Evolutionary conservation across 2,888 invertebrate species (phyloP).

Genomic region (Atrina japonica): DNA sequence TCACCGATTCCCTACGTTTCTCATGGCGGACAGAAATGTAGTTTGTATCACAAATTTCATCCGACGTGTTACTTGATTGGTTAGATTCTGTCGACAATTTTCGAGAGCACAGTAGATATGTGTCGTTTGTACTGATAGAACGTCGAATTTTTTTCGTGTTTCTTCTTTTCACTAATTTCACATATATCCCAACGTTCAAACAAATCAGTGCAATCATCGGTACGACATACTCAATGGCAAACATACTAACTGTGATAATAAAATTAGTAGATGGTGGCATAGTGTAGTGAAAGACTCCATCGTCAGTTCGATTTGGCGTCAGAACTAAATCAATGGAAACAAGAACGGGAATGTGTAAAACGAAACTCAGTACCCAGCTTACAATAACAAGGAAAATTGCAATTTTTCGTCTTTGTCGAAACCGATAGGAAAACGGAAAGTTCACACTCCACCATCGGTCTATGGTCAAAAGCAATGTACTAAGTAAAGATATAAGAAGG

Average conservation of each 20-base stretch:
- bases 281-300: not conserved
- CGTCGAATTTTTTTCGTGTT: constrained; percentile 71
- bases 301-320: not conserved
- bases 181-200: constrained; percentile 68
- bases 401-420: constrained; percentile 61
- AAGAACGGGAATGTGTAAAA: constrained; percentile 61
- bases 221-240: constrained; percentile 62
- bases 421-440: constrained; percentile 72
- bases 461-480: constrained; percentile 69
- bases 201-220: constrained; percentile 63
- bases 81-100: constrained; percentile 62
- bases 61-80: constrained; percentile 15
- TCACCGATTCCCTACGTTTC: not conserved
- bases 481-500: constrained; percentile 67
- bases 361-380: constrained; percentile 64
- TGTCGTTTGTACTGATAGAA: constrained; percentile 67
- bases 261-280: constrained; percentile 57
- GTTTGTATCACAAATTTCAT: not conserved
- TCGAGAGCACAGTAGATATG: constrained; percentile 57
- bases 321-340: not conserved
- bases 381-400: constrained; percentile 55
- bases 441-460: constrained; percentile 74
- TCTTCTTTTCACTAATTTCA: constrained; percentile 65
- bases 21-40: not conserved
- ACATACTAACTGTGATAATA: constrained; percentile 53